A percentile compares a stretch with the other conserved stretches of the same genome.
Conservation (phyloP, 2,797 vertebrate species). For the Phataginus tricuspis region DNA sequence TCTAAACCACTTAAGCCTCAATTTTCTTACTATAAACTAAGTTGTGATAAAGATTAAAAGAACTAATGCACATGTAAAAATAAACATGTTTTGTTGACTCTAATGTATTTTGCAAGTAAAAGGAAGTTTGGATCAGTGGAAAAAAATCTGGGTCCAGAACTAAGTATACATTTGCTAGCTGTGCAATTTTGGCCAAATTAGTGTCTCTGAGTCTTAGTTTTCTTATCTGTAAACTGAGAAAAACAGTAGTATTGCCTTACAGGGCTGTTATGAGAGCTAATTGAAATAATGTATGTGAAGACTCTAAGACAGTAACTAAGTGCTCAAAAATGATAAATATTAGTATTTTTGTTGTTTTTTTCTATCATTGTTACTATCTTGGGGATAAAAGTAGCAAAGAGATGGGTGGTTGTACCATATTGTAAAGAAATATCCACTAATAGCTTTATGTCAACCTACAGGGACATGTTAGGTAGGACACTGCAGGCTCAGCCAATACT, state of each 20-base stretch:
- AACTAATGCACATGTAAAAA: neutral
- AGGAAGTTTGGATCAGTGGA: neutral
- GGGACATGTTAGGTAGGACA: neutral
- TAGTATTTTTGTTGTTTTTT: neutral
- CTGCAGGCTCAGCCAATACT: neutral
- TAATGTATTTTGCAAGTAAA: neutral
- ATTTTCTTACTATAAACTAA: constrained; percentile 5
- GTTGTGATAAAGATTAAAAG: neutral
- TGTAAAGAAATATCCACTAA: neutral
- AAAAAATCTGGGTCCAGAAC: neutral
- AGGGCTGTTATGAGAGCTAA: neutral
- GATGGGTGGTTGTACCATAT: neutral
- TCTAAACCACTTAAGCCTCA: neutral
- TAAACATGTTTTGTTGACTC: neutral
- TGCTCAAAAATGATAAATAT: neutral
- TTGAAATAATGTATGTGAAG: neutral
- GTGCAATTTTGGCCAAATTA: neutral
- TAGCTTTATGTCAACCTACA: neutral
- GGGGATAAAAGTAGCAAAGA: neutral
- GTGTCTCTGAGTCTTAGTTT: neutral
- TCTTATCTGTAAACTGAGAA: neutral
- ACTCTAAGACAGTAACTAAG: neutral
- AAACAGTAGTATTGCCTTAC: neutral
- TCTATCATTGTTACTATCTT: neutral
- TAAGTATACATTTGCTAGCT: neutral